Conservation (phyloP, 2,888 invertebrate species). For the Diachrysia chrysitis region DNA sequence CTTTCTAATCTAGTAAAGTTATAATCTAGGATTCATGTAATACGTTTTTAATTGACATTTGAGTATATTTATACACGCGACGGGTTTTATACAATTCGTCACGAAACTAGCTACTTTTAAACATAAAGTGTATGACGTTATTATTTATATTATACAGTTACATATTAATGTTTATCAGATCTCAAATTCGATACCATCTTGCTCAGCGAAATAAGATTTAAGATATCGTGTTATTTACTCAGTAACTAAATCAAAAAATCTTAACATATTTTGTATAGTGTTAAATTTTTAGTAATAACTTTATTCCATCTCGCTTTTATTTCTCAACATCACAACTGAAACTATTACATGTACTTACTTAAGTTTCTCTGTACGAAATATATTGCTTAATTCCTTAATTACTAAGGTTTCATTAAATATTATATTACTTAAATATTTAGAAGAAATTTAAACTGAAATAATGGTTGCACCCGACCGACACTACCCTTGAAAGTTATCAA, state of each 20-base stretch:
- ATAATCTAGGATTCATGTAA: background rate
- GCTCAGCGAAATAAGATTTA: too few species aligned
- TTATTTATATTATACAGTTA: too few species aligned
- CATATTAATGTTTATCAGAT: too few species aligned
- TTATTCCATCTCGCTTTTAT: conserved; percentile 2
- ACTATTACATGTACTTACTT: background rate
- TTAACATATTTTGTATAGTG: too few species aligned
- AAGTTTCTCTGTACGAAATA: background rate
- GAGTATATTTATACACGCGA: background rate
- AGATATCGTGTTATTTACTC: too few species aligned
- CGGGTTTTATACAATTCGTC: background rate
- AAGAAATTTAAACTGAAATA: conserved; percentile 35
- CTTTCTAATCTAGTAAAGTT: too few species aligned
- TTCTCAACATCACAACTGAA: background rate
- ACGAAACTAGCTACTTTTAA: background rate
- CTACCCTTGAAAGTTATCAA: conserved; percentile 51
- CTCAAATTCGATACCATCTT: too few species aligned
- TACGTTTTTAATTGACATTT: background rate
- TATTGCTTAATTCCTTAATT: conserved; percentile 9
- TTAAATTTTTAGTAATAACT: too few species aligned
- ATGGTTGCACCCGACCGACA: conserved; percentile 20
- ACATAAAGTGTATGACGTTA: too few species aligned
- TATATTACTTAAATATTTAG: background rate
- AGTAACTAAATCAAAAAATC: too few species aligned
- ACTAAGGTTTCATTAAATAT: conserved; percentile 21